Conservation (phyloP, 2,888 invertebrate species). For the Lasioglossum calceatum region DNA sequence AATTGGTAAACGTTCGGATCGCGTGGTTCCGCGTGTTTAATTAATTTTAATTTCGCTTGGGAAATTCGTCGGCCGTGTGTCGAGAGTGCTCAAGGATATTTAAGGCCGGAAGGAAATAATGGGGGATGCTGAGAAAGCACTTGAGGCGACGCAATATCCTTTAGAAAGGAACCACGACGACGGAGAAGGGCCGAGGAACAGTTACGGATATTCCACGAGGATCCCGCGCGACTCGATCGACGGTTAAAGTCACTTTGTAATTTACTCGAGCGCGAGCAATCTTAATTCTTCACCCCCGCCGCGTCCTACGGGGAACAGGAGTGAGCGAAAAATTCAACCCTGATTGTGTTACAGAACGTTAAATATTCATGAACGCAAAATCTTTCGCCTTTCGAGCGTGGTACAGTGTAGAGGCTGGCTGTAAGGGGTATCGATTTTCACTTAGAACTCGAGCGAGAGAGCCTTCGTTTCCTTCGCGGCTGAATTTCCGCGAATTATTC, state of each 20-base stretch:
- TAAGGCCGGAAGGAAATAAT: constrained; percentile 11
- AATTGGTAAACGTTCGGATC: background rate
- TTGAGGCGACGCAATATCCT: constrained; percentile 24
- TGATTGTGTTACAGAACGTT: constrained; percentile 41
- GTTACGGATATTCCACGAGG: constrained; percentile 26
- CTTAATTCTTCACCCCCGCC: constrained; percentile 24
- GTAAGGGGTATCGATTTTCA: constrained; percentile 56
- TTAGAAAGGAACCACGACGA: constrained; percentile 21
- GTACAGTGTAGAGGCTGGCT: constrained; percentile 36
- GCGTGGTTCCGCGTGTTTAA: background rate
- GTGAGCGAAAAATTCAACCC: constrained; percentile 27
- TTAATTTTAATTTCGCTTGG: background rate
- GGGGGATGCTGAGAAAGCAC: constrained; percentile 13
- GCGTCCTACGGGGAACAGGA: background rate
- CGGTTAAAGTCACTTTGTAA: constrained; percentile 48
- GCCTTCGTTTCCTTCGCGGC: constrained; percentile 9
- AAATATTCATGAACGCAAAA: constrained; percentile 58
- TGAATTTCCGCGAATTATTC: background rate
- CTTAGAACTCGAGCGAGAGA: constrained; percentile 31
- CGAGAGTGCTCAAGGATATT: background rate
- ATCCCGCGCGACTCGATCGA: constrained; percentile 47
- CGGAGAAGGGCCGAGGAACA: constrained; percentile 30
- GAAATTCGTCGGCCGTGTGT: background rate
- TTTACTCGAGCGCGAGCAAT: constrained; percentile 47
- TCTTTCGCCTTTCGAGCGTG: constrained; percentile 40